phyloP scores from a whole-genome alignment of 2,797 vertebrate genomes.

The Arrhamphus sclerolepis region DNA sequence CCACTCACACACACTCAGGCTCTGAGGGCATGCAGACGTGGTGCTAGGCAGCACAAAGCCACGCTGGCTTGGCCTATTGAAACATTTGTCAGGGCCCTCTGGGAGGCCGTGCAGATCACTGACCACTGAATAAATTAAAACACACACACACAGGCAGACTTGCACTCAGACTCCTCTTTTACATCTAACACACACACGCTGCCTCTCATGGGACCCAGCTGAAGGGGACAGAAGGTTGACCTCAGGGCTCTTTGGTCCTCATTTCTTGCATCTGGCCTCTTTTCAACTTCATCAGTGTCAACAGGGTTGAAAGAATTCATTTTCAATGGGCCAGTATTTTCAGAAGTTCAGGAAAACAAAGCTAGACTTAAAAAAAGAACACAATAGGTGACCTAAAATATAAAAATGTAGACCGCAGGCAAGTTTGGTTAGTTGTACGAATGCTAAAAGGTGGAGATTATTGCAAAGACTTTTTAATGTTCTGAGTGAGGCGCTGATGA shows the following conservation, averaged over 20 bases:
- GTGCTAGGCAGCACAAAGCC: constrained; percentile 67
- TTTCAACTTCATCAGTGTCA: constrained; percentile 68
- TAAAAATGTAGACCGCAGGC: neutral
- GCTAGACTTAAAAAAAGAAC: neutral
- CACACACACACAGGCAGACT: no score
- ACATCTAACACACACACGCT: constrained; percentile 43
- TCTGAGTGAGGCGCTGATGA: no score
- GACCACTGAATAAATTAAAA: constrained; percentile 71
- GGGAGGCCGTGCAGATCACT: constrained; percentile 73
- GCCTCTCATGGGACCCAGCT: constrained; percentile 48
- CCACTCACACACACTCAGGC: neutral
- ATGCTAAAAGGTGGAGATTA: neutral
- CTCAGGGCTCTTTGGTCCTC: constrained; percentile 42
- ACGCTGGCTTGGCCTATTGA: constrained; percentile 69
- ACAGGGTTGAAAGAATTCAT: constrained; percentile 32
- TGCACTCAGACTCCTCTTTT: constrained; percentile 9
- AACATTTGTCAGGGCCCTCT: constrained; percentile 62
- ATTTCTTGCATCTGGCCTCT: constrained; percentile 59
- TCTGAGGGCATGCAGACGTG: constrained; percentile 65
- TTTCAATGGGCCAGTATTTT: constrained; percentile 24
- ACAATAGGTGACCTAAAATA: neutral
- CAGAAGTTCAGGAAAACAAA: constrained; percentile 20
- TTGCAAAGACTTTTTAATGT: no score
- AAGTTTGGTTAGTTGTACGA: neutral
- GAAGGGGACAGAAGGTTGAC: constrained; percentile 65